These are phyloP conservation scores for Prionailurus viverrinus DNA, from an alignment of 2,113 vertebrate species.

Conservation along the genomic window DNA sequence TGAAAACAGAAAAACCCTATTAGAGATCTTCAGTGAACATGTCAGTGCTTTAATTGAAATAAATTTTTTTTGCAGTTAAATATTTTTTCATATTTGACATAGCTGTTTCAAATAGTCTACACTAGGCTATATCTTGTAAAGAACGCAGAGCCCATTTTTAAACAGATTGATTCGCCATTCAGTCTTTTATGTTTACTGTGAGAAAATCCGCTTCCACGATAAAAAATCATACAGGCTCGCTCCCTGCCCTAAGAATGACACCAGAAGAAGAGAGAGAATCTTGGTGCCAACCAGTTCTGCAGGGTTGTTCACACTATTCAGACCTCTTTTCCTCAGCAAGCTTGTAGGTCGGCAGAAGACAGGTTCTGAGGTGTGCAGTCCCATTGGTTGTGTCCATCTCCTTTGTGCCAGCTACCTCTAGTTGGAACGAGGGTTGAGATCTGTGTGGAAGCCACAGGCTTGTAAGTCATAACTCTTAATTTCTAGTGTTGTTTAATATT, in stretches of 20 bases:
- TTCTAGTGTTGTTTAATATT: background rate
- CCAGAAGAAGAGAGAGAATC: background rate
- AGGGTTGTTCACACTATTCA: background rate
- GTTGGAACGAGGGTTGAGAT: background rate
- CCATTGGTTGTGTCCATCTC: background rate
- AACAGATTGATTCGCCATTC: background rate
- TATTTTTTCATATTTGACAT: background rate
- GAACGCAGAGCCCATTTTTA: background rate
- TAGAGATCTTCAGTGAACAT: background rate
- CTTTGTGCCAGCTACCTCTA: background rate
- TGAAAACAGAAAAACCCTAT: background rate
- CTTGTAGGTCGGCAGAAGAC: slow-evolving; percentile 5
- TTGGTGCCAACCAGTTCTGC: background rate
- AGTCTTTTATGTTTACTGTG: background rate
- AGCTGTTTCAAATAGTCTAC: background rate
- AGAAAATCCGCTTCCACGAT: background rate
- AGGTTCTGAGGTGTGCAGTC: background rate
- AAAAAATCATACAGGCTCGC: background rate
- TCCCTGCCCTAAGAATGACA: background rate
- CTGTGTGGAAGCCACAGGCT: background rate
- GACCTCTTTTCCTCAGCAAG: background rate
- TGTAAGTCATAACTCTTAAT: background rate
- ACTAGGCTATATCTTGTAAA: background rate
- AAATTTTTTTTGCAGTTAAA: background rate
- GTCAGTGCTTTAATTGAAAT: background rate